Conservation (phyloP, 2,113 vertebrate species). For the Psilopogon haemacephalus region DNA sequence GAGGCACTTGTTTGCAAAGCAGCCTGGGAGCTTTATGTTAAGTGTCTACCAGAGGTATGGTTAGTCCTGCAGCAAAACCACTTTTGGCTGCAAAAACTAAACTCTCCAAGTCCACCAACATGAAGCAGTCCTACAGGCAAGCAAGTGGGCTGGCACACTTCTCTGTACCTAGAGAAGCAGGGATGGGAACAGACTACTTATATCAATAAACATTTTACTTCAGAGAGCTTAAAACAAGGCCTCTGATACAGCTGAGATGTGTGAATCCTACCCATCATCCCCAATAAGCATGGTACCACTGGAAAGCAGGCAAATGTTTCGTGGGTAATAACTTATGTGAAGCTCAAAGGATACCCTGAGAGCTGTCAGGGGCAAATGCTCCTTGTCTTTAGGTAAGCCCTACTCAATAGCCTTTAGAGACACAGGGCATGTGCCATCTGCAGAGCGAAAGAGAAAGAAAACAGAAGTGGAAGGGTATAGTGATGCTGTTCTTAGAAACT, state of each 20-base stretch:
- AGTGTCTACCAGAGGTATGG: neutral
- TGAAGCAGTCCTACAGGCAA: neutral
- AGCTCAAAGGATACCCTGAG: neutral
- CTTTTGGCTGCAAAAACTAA: neutral
- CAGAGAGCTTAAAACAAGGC: neutral
- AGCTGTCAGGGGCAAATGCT: neutral
- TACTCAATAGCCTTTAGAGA: neutral
- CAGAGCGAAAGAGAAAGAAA: neutral
- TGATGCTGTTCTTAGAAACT: neutral
- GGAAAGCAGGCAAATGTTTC: neutral
- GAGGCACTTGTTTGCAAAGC: neutral
- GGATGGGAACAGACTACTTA: neutral
- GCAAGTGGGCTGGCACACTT: neutral
- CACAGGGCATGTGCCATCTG: neutral
- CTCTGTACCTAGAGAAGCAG: neutral
- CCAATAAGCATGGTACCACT: neutral
- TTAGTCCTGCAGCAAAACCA: neutral
- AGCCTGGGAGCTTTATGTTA: neutral
- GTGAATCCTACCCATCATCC: neutral
- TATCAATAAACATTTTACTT: neutral
- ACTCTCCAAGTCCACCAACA: neutral
- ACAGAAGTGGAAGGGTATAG: neutral
- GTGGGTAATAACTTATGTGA: neutral
- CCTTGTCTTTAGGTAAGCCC: neutral
- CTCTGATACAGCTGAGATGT: neutral